Evolutionary conservation across 2,888 invertebrate genomes (phyloP), one percentile per base, ranked within the genome.

Genomic region (Amiota minor): DNA sequence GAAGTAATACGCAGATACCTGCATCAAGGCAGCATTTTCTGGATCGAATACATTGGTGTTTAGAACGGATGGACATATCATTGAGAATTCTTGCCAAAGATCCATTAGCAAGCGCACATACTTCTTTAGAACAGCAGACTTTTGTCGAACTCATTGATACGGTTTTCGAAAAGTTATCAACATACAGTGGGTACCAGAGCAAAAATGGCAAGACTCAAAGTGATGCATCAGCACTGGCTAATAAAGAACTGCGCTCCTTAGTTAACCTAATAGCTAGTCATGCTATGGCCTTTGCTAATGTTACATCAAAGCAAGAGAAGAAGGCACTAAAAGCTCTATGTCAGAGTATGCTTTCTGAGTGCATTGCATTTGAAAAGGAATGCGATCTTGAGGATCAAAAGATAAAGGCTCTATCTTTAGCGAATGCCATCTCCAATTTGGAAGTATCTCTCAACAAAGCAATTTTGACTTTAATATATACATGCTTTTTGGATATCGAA

Each of bases 11-110:
- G 0, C 2, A 35, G 6, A 6, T 35, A 35, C 74, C 79, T 50
- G 81, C 82, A 71, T 76, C 87, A 0, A 82, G 88, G 0, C 84
- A 85, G 45, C 88, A 88, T 75, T 89, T 89, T 62, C 76, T 88
- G 1, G 88, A 89, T 76, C 86, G 89, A 11, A 87, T 89, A 2
- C 73, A 86, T 1, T 89, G 88, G 88, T 89, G 89, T 64, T 77
- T 89, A 50, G 80, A 85, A 2, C 82, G 86, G 0, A 74, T 89
- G 12, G 81, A 84, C 1, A 77, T 72, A 2, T 79, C 76, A 0
- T 49, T 82, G 9, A 74, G 64, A 4, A 70, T 73, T 10, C 45
- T 79, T 2, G 62, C 56, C 3, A 16, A 35, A 0, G 47, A 64
- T 8, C 75, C 76, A 49, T 64, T 73, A 35, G 67, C 68, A 0